phyloP scores from a whole-genome alignment of 2,888 invertebrate genomes.

The Pandemis cinnamomeana region DNA sequence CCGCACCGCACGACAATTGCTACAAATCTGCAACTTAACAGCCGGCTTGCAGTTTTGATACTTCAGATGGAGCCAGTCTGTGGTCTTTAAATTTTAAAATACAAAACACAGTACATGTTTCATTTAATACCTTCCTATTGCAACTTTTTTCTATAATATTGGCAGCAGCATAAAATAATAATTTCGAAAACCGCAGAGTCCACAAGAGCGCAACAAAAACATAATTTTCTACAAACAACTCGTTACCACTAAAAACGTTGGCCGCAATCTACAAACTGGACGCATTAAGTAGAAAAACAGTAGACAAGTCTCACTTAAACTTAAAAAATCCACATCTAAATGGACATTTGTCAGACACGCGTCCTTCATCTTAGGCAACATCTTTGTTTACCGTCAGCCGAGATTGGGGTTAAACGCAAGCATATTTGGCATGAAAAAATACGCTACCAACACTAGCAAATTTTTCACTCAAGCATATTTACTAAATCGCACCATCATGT shows the following conservation, averaged over 20 bases:
- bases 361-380: no score
- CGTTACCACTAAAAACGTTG: conserved; percentile 40
- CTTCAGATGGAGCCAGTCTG: no score
- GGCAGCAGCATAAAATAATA: neutral
- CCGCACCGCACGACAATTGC: no score
- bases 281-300: conserved; percentile 8
- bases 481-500: neutral
- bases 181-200: neutral
- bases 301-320: neutral
- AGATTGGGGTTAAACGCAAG: no score
- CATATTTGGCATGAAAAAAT: no score
- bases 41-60: no score
- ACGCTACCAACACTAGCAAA: no score
- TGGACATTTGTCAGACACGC: no score
- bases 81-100: no score
- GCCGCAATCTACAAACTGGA: conserved; percentile 51
- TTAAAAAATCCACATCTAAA: neutral
- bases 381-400: no score
- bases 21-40: no score
- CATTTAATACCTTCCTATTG: neutral
- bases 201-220: conserved; percentile 4
- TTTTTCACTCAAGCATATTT: no score
- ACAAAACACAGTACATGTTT: neutral
- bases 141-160: neutral
- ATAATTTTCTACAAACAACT: conserved; percentile 39